phyloP scores from a whole-genome alignment of 2,113 vertebrate genomes.

The Carollia perspicillata region DNA sequence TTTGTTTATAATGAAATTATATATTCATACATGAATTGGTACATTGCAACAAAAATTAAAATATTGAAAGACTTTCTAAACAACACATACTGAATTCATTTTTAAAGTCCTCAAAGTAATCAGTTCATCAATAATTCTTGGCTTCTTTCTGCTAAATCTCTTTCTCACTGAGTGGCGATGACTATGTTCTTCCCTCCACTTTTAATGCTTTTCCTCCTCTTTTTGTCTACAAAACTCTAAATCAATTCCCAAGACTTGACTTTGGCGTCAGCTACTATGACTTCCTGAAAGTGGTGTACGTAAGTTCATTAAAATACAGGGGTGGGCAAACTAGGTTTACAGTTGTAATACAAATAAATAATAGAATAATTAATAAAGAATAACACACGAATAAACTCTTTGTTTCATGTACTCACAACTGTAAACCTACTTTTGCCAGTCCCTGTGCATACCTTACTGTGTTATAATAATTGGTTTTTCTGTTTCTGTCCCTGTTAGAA shows the following conservation, averaged over 20 bases:
- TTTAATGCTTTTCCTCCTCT: not conserved
- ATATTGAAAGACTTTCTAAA: slow-evolving; percentile 35
- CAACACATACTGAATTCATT: not conserved
- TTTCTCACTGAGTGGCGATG: not conserved
- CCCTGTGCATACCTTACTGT: not conserved
- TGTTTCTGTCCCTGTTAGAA: not conserved
- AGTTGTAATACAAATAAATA: too few species aligned
- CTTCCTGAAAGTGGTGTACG: not conserved
- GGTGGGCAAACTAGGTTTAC: not conserved
- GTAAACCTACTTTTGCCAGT: too few species aligned
- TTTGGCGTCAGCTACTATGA: not conserved
- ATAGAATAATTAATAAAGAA: too few species aligned
- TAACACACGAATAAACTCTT: too few species aligned
- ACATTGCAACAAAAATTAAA: slow-evolving; percentile 15
- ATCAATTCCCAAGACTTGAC: not conserved
- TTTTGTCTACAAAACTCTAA: not conserved
- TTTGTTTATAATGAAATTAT: slow-evolving; percentile 54
- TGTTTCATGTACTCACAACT: too few species aligned
- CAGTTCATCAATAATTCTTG: not conserved
- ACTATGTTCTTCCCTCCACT: not conserved
- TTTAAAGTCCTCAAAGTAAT: slow-evolving; percentile 12
- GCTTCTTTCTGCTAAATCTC: not conserved
- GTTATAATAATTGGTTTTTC: not conserved
- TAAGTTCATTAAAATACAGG: not conserved
- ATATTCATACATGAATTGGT: slow-evolving; percentile 27